Percentiles rank a stretch among this genome's conserved stretches.
These are phyloP conservation scores for Brachyptera putata DNA, from an alignment of 2,888 invertebrate genomes.

Conservation along the genomic window DNA sequence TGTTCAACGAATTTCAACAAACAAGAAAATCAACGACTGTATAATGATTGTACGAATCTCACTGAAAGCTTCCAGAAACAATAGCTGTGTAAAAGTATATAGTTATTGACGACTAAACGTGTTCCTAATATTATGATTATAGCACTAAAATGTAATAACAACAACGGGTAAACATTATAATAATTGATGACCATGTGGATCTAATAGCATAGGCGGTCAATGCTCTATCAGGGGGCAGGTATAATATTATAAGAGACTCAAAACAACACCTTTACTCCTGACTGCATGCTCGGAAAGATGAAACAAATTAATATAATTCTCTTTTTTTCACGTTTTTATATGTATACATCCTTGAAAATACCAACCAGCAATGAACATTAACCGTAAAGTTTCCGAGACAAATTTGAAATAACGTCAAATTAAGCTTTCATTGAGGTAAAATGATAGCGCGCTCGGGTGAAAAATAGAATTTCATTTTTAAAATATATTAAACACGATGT, in stretches of 20 bases:
- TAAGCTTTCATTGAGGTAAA: not conserved
- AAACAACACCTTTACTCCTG: not conserved
- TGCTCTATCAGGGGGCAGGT: not conserved
- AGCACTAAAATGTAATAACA: slow-evolving; percentile 12
- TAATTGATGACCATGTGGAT: not conserved
- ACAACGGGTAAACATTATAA: not conserved
- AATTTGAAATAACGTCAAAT: slow-evolving; percentile 15
- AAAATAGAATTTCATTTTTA: no score
- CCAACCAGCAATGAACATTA: no score
- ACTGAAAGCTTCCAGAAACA: no score
- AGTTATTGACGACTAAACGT: slow-evolving; percentile 7
- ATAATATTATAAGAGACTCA: not conserved
- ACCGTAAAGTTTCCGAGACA: slow-evolving; percentile 12
- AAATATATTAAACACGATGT: no score
- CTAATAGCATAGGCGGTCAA: not conserved
- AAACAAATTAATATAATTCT: not conserved
- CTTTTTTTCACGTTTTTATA: not conserved
- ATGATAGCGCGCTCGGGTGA: no score
- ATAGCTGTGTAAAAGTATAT: slow-evolving; percentile 3
- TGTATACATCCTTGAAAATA: no score
- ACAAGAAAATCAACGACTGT: no score
- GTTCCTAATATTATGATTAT: slow-evolving; percentile 17
- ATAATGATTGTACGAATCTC: no score
- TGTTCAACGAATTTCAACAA: no score
- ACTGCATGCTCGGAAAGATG: no score